These are phyloP conservation scores for Agonopterix alstromeriana DNA, from an alignment of 2,888 invertebrate species.

Conservation along the genomic window DNA sequence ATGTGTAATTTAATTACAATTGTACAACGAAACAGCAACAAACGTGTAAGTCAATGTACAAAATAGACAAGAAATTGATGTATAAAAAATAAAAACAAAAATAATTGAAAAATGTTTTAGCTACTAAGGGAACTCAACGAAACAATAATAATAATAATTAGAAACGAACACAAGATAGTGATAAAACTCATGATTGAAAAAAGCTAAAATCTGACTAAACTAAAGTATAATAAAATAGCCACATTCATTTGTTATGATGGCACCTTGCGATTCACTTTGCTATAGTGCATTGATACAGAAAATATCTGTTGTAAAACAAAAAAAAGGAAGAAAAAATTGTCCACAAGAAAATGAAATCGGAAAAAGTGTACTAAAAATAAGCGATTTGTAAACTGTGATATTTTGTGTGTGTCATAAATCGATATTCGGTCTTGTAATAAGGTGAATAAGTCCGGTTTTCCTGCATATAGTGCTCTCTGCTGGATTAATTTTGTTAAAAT, in stretches of 20 bases:
- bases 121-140: constrained; percentile 37
- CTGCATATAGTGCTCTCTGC: constrained; percentile 48
- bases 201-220: constrained; percentile 51
- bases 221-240: constrained; percentile 56
- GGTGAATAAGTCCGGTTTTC: constrained; percentile 27
- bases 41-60: constrained; percentile 36
- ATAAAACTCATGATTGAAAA: constrained; percentile 49
- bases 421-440: not conserved
- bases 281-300: constrained; percentile 26
- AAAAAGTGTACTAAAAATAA: not conserved
- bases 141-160: constrained; percentile 37
- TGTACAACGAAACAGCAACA: constrained; percentile 52
- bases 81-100: constrained; percentile 19
- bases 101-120: constrained; percentile 13
- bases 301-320: constrained; percentile 17
- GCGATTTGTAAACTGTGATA: not conserved
- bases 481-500: constrained; percentile 36
- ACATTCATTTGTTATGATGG: constrained; percentile 59
- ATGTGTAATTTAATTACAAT: constrained; percentile 52
- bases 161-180: constrained; percentile 62
- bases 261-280: constrained; percentile 68
- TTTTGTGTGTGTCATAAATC: not conserved
- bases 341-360: constrained; percentile 19
- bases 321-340: not conserved
- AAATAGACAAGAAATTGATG: constrained; percentile 17